phyloP scores from a whole-genome alignment of 2,888 invertebrate genomes.

The Nomada fucata region DNA sequence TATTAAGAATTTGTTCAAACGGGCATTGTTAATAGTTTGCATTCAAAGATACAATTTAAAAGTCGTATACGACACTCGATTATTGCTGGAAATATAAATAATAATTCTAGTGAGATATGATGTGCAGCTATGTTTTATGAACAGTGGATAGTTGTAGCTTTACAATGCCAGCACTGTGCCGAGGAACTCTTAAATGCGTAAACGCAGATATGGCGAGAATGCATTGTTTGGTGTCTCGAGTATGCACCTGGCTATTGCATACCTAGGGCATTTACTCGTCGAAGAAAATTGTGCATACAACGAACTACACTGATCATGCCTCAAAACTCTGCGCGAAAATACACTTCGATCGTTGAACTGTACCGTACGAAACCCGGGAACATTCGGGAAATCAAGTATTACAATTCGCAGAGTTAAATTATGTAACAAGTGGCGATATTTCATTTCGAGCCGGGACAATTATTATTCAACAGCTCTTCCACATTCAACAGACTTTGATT shows the following conservation, averaged over 20 bases:
- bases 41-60: neutral
- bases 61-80: neutral
- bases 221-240: constrained; percentile 66
- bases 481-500: constrained; percentile 22
- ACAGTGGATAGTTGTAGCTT: constrained; percentile 42
- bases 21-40: too few species aligned
- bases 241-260: constrained; percentile 71
- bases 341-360: neutral
- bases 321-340: neutral
- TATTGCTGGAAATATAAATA: neutral
- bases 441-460: neutral
- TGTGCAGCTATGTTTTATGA: neutral
- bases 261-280: constrained; percentile 64
- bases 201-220: constrained; percentile 46
- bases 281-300: constrained; percentile 54
- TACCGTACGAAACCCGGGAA: too few species aligned
- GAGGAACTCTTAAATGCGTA: constrained; percentile 7
- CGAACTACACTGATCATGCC: neutral
- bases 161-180: constrained; percentile 18
- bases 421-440: neutral
- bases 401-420: neutral
- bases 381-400: neutral
- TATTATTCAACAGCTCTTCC: constrained; percentile 32
- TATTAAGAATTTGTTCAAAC: too few species aligned
- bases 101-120: neutral